Evolutionary conservation across 2,888 invertebrate genomes (phyloP).

Genomic region (Sericinus montela): DNA sequence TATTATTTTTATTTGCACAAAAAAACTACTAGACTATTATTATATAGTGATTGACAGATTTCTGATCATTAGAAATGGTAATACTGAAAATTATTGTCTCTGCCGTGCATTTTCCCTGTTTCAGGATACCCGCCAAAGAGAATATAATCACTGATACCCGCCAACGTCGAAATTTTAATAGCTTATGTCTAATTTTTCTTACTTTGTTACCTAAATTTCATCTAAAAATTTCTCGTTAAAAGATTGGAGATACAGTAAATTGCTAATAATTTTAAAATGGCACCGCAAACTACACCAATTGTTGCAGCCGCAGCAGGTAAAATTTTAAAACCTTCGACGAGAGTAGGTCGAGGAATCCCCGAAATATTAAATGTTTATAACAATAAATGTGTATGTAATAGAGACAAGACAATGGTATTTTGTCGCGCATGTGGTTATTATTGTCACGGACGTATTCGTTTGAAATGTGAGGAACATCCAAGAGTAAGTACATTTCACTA

Average conservation of each 20-base stretch:
- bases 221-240: too few relatives aligned
- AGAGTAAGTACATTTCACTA: constrained; percentile 43
- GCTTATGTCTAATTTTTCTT: too few relatives aligned
- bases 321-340: constrained; percentile 39
- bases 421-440: constrained; percentile 68
- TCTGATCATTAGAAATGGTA: too few relatives aligned
- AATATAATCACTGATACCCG: not conserved
- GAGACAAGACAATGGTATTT: constrained; percentile 64
- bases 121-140: not conserved
- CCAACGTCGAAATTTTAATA: not conserved
- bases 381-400: constrained; percentile 56
- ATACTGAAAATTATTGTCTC: too few relatives aligned
- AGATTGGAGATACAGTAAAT: too few relatives aligned
- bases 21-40: too few relatives aligned
- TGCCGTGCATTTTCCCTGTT: too few relatives aligned
- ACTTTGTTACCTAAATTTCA: too few relatives aligned
- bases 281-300: constrained; percentile 47
- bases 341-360: constrained; percentile 63
- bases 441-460: constrained; percentile 65
- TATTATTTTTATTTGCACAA: too few relatives aligned
- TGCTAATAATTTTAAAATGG: constrained; percentile 27
- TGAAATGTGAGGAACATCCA: constrained; percentile 61
- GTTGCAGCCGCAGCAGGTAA: constrained; percentile 61
- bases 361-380: constrained; percentile 42
- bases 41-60: too few relatives aligned